Evolutionary conservation across 2,888 invertebrate species (phyloP).

Genomic region (Syritta pipiens): DNA sequence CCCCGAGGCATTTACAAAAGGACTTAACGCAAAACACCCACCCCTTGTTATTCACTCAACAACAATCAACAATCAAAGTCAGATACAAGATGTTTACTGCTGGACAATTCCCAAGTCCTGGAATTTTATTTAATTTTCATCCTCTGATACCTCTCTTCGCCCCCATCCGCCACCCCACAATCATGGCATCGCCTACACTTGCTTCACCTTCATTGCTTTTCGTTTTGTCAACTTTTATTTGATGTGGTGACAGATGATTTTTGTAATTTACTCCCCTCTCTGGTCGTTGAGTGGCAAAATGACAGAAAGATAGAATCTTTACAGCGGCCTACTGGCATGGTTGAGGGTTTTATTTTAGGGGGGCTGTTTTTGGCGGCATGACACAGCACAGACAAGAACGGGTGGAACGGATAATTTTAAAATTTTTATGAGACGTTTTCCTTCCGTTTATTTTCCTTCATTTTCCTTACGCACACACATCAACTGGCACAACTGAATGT

Average conservation of each 20-base stretch:
- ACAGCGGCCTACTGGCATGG: neutral
- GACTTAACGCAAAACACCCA: slow-evolving; percentile 1
- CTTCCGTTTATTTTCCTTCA: slow-evolving; percentile 32
- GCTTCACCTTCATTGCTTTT: slow-evolving; percentile 60
- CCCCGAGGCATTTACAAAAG: no score
- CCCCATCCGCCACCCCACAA: neutral
- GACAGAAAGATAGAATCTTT: slow-evolving; percentile 40
- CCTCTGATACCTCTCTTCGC: slow-evolving; percentile 14
- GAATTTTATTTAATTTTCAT: slow-evolving; percentile 61
- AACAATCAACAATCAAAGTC: slow-evolving; percentile 59
- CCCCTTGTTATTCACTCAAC: slow-evolving; percentile 27
- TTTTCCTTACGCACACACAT: slow-evolving; percentile 5
- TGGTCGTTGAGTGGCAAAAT: slow-evolving; percentile 14
- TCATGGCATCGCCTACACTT: neutral
- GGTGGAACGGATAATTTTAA: slow-evolving; percentile 40
- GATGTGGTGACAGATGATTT: slow-evolving; percentile 69
- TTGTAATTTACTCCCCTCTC: slow-evolving; percentile 48
- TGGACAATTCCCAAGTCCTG: slow-evolving; percentile 25
- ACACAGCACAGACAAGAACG: neutral
- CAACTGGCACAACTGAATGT: slow-evolving; percentile 19
- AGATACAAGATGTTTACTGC: slow-evolving; percentile 54
- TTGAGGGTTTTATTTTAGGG: neutral
- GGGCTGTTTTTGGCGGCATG: neutral
- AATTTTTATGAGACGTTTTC: slow-evolving; percentile 52
- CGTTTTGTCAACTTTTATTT: slow-evolving; percentile 69